These are phyloP conservation scores for chimpanzee (Pan troglodytes) DNA, from an alignment of 2,113 vertebrate genomes.

Conservation along the genomic window DNA sequence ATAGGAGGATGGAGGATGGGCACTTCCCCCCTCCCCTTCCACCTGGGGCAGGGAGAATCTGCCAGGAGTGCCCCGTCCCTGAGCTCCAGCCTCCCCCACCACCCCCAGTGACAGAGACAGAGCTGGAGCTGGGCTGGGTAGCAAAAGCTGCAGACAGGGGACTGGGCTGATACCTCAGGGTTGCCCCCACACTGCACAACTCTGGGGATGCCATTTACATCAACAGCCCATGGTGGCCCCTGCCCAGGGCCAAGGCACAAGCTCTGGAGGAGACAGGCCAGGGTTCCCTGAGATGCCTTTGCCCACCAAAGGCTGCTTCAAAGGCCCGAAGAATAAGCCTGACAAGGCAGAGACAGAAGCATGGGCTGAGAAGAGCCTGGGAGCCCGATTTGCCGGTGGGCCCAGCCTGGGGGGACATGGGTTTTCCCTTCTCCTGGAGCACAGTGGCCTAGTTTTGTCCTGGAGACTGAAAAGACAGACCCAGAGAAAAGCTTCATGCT, in stretches of 20 bases:
- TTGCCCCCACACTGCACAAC: not conserved
- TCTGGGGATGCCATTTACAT: not conserved
- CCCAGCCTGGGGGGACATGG: fast-evolving
- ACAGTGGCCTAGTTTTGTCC: not conserved
- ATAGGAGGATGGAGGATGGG: not conserved
- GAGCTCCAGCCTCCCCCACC: fast-evolving
- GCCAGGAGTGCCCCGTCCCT: not conserved
- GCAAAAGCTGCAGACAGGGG: not conserved
- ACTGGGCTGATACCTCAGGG: not conserved
- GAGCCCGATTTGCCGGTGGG: not conserved
- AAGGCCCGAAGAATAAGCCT: not conserved
- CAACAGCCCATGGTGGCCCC: too few species aligned
- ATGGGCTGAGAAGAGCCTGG: not conserved
- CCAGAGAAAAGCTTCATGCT: not conserved
- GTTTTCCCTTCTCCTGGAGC: not conserved
- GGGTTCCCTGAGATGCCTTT: not conserved
- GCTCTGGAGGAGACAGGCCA: not conserved
- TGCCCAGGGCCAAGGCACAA: too few species aligned
- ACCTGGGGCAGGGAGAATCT: not conserved
- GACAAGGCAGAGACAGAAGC: not conserved
- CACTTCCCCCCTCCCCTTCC: not conserved
- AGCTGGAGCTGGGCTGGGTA: not conserved
- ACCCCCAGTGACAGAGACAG: not conserved
- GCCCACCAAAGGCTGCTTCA: not conserved
- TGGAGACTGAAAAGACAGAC: not conserved